A percentile compares a stretch with the other conserved stretches of the same genome.
Evolutionary conservation across 2,888 invertebrate species (phyloP).

Genomic region (Cerceris ruficornis): DNA sequence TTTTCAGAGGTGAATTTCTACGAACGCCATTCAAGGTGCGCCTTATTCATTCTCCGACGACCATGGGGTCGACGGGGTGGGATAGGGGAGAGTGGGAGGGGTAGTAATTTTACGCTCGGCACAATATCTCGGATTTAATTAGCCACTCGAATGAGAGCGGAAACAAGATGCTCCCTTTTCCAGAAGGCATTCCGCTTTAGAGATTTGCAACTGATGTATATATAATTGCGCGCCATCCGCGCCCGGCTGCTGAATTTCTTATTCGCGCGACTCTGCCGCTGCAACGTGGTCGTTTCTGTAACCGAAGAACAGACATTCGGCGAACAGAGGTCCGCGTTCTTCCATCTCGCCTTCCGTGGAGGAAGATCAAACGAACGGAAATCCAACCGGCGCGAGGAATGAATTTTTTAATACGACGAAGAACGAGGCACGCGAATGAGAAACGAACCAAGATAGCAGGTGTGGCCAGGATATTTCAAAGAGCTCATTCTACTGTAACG

Average conservation of each 20-base stretch:
- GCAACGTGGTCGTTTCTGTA: not conserved
- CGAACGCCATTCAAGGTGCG: conserved; percentile 31
- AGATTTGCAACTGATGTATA: conserved; percentile 48
- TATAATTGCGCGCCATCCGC: conserved; percentile 26
- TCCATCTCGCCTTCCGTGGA: not conserved
- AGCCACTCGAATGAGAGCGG: conserved; percentile 63
- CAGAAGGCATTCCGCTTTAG: conserved; percentile 19
- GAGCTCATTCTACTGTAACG: conserved; percentile 43
- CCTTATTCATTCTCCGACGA: conserved; percentile 59
- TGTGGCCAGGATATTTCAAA: conserved; percentile 23
- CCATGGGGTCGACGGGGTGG: conserved; percentile 3
- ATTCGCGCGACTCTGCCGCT: not conserved
- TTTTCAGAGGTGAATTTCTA: conserved; percentile 43
- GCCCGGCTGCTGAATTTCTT: not conserved
- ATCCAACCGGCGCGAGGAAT: conserved; percentile 26
- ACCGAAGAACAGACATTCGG: no score
- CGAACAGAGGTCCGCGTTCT: no score
- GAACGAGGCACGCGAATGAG: not conserved
- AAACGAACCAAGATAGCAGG: conserved; percentile 9
- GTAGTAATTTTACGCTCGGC: conserved; percentile 63
- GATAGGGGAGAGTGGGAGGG: not conserved
- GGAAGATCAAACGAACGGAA: not conserved
- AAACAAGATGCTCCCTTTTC: conserved; percentile 57
- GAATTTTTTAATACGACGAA: conserved; percentile 33
- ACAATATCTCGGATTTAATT: conserved; percentile 67